These are phyloP conservation scores for Pagetopsis macropterus DNA, from an alignment of 2,797 vertebrate species.

Conservation along the genomic window DNA sequence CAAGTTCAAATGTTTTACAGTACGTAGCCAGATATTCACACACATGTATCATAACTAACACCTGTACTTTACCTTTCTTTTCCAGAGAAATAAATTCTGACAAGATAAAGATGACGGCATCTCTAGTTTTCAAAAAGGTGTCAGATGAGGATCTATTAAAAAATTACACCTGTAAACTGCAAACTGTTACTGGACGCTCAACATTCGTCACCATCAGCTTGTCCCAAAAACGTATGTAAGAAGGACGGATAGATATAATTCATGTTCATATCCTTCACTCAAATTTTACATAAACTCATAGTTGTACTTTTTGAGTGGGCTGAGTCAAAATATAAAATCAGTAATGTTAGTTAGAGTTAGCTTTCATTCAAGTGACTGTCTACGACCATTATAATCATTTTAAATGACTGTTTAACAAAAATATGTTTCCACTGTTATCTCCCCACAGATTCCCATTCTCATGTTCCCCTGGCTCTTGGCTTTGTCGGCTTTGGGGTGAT, in stretches of 20 bases:
- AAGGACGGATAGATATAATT: not conserved
- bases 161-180: conserved; percentile 62
- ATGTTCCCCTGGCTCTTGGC: not conserved
- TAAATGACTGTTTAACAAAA: not conserved
- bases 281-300: not conserved
- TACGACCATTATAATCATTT: not conserved
- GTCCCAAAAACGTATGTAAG: conserved; percentile 36
- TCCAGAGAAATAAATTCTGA: not conserved
- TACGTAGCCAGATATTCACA: not conserved
- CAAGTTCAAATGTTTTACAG: not conserved
- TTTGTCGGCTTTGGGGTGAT: not conserved
- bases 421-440: not conserved
- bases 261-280: not conserved
- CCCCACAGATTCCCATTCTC: not conserved
- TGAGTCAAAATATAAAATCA: not conserved
- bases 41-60: not conserved
- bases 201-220: conserved; percentile 49
- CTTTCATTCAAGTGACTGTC: not conserved
- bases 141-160: conserved; percentile 49
- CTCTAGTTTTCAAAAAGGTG: conserved; percentile 63
- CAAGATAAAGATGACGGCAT: not conserved
- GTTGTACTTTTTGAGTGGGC: not conserved
- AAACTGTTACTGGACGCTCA: not conserved
- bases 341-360: not conserved
- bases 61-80: not conserved